Evolutionary conservation across 2,888 invertebrate species (phyloP).

Genomic region (Caenorhabditis sinica): DNA sequence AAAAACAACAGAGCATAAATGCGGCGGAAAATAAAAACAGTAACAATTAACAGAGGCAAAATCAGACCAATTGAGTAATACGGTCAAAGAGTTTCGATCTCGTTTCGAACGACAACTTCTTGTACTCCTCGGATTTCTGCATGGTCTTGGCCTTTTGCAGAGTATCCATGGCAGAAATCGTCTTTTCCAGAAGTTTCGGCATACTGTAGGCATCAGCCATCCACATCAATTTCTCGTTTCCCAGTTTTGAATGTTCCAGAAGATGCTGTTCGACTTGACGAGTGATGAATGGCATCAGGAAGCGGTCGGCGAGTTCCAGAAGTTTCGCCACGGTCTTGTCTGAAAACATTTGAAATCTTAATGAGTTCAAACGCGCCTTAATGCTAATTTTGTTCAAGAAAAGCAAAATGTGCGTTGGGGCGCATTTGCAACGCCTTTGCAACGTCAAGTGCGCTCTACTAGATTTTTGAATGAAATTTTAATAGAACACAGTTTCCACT

Average conservation of each 20-base stretch:
- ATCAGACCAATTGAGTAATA: neutral
- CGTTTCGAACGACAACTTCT: neutral
- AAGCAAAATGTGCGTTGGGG: too few species aligned
- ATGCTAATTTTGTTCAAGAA: neutral
- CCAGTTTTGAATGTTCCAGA: neutral
- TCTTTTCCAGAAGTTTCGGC: neutral
- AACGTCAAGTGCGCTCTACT: too few species aligned
- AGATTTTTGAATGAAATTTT: too few species aligned
- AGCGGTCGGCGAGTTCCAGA: conserved; percentile 10
- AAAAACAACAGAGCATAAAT: too few species aligned
- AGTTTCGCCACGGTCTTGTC: conserved; percentile 11
- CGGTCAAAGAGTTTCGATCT: neutral
- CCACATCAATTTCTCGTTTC: neutral
- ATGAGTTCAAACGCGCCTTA: neutral
- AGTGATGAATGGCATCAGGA: neutral
- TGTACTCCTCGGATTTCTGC: neutral
- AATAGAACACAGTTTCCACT: too few species aligned
- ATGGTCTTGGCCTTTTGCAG: neutral
- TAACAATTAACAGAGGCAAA: too few species aligned
- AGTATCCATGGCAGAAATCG: neutral
- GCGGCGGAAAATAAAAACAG: too few species aligned
- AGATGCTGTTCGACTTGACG: neutral
- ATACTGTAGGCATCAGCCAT: neutral
- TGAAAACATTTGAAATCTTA: neutral
- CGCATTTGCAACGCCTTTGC: too few species aligned